Percentiles rank a stretch among this genome's conserved stretches.
Conservation (phyloP, 2,113 vertebrate species). For the Strix uralensis region DNA sequence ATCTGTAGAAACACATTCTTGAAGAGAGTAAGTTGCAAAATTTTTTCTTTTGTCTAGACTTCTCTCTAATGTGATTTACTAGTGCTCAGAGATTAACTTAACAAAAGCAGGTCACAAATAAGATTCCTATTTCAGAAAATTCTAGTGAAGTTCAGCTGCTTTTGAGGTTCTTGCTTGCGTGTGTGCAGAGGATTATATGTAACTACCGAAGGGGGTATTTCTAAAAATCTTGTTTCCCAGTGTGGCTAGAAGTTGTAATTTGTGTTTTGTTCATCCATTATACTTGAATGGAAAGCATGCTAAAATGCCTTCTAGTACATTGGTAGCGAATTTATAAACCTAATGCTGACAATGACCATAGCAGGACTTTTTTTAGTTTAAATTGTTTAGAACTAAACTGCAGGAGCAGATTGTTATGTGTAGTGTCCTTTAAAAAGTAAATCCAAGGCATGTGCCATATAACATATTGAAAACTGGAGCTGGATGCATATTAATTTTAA, state of each 20-base stretch:
- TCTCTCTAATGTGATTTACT: background rate
- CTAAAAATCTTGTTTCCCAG: background rate
- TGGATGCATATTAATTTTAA: background rate
- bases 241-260: background rate
- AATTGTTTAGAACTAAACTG: background rate
- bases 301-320: accelerated
- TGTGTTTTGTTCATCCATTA: background rate
- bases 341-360: background rate
- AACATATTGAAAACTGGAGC: background rate
- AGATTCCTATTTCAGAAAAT: background rate
- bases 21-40: background rate
- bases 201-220: background rate
- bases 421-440: background rate
- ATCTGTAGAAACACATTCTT: background rate
- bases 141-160: background rate
- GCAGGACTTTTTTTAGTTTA: no score
- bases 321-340: background rate
- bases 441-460: accelerated
- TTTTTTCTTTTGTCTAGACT: background rate
- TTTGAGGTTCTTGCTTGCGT: background rate
- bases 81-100: background rate
- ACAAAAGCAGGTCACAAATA: background rate
- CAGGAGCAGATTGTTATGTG: background rate
- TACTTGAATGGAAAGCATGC: background rate
- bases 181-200: background rate